phyloP scores from a whole-genome alignment of 2,888 invertebrate genomes.

The Bruchidius siliquastri region DNA sequence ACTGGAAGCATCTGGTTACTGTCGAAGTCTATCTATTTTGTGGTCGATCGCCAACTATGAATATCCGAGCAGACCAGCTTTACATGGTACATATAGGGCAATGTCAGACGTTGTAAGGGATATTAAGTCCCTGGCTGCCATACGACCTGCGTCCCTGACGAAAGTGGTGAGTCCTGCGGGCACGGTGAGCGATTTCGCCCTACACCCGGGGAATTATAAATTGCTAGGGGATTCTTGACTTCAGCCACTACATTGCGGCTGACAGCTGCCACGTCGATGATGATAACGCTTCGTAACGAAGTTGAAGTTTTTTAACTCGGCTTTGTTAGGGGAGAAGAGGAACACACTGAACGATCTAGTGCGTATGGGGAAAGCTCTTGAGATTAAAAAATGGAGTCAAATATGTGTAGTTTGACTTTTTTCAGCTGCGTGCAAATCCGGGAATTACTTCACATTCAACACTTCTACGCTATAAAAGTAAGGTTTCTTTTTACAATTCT shows the following conservation, averaged over 20 bases:
- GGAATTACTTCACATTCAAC: too few species aligned
- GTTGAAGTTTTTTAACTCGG: constrained; percentile 38
- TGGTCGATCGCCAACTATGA: too few species aligned
- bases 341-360: constrained; percentile 10
- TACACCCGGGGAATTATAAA: constrained; percentile 44
- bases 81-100: too few species aligned
- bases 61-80: too few species aligned
- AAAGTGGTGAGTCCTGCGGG: constrained; percentile 14
- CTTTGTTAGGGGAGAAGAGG: constrained; percentile 15
- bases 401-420: not conserved
- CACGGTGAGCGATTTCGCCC: constrained; percentile 29
- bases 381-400: not conserved
- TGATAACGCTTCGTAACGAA: constrained; percentile 40
- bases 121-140: too few species aligned
- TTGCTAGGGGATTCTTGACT: constrained; percentile 46
- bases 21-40: too few species aligned
- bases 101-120: too few species aligned
- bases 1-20: too few species aligned
- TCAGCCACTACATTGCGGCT: constrained; percentile 48
- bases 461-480: too few species aligned
- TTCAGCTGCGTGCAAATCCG: too few species aligned
- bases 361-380: constrained; percentile 4
- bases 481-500: too few species aligned
- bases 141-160: constrained; percentile 11
- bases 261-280: constrained; percentile 47